A percentile compares a stretch with the other conserved stretches of the same genome.
These are phyloP conservation scores for Cataglyphis rosenhaueri DNA, from an alignment of 2,888 invertebrate genomes.

Conservation along the genomic window DNA sequence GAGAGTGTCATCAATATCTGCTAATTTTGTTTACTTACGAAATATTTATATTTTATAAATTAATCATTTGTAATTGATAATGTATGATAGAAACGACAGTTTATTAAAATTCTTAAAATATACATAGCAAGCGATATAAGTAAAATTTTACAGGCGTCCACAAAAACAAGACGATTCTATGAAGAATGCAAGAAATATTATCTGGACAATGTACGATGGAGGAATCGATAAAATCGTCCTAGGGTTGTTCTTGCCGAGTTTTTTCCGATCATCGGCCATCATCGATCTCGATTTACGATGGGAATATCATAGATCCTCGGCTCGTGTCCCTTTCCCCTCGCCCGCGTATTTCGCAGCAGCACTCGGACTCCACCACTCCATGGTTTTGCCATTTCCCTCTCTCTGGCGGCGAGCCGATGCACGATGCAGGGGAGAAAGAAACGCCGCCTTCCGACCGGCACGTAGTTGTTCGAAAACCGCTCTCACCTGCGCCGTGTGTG, in stretches of 20 bases:
- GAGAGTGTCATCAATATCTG: neutral
- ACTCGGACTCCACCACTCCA: constrained; percentile 65
- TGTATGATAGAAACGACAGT: neutral
- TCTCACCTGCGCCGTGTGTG: constrained; percentile 72
- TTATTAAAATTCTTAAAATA: neutral
- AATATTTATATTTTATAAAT: neutral
- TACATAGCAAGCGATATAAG: neutral
- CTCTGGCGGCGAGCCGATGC: constrained; percentile 76
- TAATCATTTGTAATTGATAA: neutral
- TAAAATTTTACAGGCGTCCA: neutral
- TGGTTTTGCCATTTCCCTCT: constrained; percentile 80
- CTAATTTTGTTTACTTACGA: neutral
- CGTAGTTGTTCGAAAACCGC: constrained; percentile 82
- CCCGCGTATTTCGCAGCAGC: constrained; percentile 60
- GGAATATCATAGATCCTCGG: constrained; percentile 62
- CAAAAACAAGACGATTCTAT: neutral
- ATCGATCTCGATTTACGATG: constrained; percentile 69
- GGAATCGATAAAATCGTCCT: constrained; percentile 11
- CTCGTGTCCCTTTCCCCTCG: constrained; percentile 43
- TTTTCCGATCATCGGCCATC: neutral
- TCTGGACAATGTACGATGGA: neutral
- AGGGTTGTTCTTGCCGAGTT: constrained; percentile 14
- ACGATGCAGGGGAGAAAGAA: constrained; percentile 82
- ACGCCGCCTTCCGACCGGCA: constrained; percentile 79
- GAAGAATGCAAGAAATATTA: neutral